These are phyloP conservation scores for Leptopilina boulardi DNA, from an alignment of 1,140 invertebrate species.

Conservation along the genomic window DNA sequence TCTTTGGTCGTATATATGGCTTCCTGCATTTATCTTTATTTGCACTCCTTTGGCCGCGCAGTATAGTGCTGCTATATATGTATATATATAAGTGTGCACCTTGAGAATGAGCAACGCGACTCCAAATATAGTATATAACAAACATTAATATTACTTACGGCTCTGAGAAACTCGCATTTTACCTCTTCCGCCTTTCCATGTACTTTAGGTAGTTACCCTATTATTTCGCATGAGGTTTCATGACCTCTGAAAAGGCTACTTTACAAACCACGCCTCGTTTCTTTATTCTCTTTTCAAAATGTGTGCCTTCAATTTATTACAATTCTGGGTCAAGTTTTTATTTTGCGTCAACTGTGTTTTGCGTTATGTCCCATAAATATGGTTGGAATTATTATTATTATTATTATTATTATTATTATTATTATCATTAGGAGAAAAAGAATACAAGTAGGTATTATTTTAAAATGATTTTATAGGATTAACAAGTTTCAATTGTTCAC, in stretches of 20 bases:
- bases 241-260: not conserved
- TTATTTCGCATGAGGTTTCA: constrained; percentile 30
- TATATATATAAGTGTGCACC: constrained; percentile 40
- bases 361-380: no score
- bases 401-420: no score
- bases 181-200: constrained; percentile 41
- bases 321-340: not conserved
- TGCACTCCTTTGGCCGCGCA: constrained; percentile 38
- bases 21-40: constrained; percentile 53
- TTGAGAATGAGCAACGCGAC: constrained; percentile 45
- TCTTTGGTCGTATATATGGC: constrained; percentile 35
- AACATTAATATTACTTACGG: constrained; percentile 56
- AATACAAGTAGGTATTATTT: no score
- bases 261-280: not conserved
- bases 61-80: no score
- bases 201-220: constrained; percentile 20
- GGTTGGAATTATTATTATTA: no score
- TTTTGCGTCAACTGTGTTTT: not conserved
- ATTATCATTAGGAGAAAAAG: no score
- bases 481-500: no score
- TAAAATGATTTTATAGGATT: no score
- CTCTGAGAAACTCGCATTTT: constrained; percentile 42
- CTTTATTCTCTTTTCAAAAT: not conserved
- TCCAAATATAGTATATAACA: constrained; percentile 41
- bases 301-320: not conserved